Base-by-base conservation (phyloP, 2,797 vertebrate species). In the Rhinella marina region DNA sequence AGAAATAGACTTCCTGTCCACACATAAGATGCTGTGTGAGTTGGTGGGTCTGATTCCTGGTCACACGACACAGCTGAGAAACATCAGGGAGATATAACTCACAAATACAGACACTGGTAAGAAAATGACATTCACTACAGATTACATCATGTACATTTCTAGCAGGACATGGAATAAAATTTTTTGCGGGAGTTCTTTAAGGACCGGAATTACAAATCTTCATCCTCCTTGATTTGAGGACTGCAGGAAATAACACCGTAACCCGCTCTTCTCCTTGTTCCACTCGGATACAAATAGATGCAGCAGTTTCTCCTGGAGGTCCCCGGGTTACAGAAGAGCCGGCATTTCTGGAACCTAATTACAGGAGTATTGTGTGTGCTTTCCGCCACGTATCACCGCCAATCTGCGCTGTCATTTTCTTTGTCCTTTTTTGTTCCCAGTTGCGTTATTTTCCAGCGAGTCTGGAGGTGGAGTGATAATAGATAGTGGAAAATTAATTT, bases 361-460 rank as follows among this genome's bases (percentile, higher is more conserved):
- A 62, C 59, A 48, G 17, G 78, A 59, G 29, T 23, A 23, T 80
- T 59, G 56, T 80, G n/a, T 80, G 41, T 54, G n/a, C n/a, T 14
- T 80, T 25, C 59, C 59, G 7, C 11, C 59, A 62, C 59, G 64
- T 81, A 32, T 81, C 79, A 25, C 59, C 10, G n/a, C 32, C 78
- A 10, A 41, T 48, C 73, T n/a, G 73, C 11, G 19, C 73, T 52
- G 73, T 50, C 48, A 52, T 52, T 50, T 50, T 23, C 48, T 76
- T 52, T n/a, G 48, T n/a, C 41, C 73, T 13, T 76, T 76, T 23
- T n/a, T 21, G 41, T 50, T 50, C 73, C 41, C 73, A 50, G 52
- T 76, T 76, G 41, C 12, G 41, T 76, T 76, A 23, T 76, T 76
- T 76, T 76, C 48, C 48, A 76, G 73, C 48, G 11, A 50, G 41